Evolutionary conservation across 2,888 invertebrate genomes (phyloP).

Genomic region (Cosmopolites sordidus): DNA sequence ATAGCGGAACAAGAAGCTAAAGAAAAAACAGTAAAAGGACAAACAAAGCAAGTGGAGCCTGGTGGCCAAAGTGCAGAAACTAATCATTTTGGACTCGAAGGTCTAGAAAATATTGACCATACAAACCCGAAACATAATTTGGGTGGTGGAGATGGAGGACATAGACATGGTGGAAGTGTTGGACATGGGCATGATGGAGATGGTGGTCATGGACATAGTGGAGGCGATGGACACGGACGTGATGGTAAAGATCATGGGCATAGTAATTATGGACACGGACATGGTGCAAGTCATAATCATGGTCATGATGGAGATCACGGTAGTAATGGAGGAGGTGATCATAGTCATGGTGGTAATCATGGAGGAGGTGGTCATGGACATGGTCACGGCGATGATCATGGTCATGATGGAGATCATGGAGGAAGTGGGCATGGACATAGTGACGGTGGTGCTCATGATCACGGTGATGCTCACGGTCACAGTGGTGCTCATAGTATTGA

Average conservation of each 20-base stretch:
- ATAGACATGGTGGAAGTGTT: conserved; percentile 6
- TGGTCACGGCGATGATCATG: background rate
- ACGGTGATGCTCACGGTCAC: background rate
- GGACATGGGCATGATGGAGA: background rate
- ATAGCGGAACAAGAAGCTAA: conserved; percentile 20
- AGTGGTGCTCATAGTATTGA: background rate
- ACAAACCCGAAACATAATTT: conserved; percentile 14
- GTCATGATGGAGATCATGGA: conserved; percentile 3
- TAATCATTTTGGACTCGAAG: conserved; percentile 11
- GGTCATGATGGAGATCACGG: conserved; percentile 6
- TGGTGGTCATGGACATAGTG: conserved; percentile 14
- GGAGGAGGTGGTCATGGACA: background rate
- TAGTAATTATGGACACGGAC: background rate
- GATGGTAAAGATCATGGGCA: background rate
- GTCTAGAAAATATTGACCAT: conserved; percentile 10
- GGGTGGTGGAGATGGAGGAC: conserved; percentile 11
- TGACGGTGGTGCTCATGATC: background rate
- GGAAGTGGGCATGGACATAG: conserved; percentile 2
- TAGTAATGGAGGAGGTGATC: conserved; percentile 10
- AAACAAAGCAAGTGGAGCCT: conserved; percentile 19
- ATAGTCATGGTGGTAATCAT: conserved; percentile 2
- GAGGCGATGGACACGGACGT: background rate
- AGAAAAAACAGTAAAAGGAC: conserved; percentile 16
- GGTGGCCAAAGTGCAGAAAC: conserved; percentile 17
- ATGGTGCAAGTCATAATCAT: background rate